Evolutionary conservation across 2,797 vertebrate genomes (phyloP).

Genomic region (Anguilla pacifica): DNA sequence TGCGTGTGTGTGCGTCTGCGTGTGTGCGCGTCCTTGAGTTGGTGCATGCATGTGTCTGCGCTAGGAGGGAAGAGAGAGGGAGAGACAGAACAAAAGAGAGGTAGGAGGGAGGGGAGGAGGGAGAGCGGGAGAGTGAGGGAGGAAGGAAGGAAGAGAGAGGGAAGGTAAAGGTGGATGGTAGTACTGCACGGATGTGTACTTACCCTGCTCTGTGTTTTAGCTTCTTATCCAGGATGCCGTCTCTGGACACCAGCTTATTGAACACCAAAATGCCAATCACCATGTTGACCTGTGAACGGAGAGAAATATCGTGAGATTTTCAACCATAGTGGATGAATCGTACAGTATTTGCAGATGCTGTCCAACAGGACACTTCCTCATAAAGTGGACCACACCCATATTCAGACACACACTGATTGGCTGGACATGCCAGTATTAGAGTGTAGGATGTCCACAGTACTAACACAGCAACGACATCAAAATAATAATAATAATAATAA

Average conservation of each 20-base stretch:
- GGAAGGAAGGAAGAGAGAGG: not conserved
- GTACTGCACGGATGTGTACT: conserved; percentile 59
- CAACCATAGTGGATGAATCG: not conserved
- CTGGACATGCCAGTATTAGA: not conserved
- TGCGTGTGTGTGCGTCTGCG: not conserved
- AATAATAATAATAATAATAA: no score
- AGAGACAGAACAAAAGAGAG: conserved; percentile 6
- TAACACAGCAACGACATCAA: not conserved
- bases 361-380: not conserved
- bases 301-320: not conserved
- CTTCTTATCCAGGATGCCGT: conserved; percentile 99
- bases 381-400: not conserved
- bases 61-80: not conserved
- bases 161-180: not conserved
- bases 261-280: conserved; percentile 99
- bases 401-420: not conserved
- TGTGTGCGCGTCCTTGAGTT: not conserved
- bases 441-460: not conserved
- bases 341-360: not conserved
- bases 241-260: conserved; percentile 99
- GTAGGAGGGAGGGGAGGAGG: not conserved
- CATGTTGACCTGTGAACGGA: conserved; percentile 92
- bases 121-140: conserved; percentile 7
- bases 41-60: not conserved
- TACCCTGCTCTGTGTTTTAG: conserved; percentile 99